Evolutionary conservation across 2,113 vertebrate genomes (phyloP), one percentile per base, ranked within the genome.

Genomic region (Malurus alboscapulatus): DNA sequence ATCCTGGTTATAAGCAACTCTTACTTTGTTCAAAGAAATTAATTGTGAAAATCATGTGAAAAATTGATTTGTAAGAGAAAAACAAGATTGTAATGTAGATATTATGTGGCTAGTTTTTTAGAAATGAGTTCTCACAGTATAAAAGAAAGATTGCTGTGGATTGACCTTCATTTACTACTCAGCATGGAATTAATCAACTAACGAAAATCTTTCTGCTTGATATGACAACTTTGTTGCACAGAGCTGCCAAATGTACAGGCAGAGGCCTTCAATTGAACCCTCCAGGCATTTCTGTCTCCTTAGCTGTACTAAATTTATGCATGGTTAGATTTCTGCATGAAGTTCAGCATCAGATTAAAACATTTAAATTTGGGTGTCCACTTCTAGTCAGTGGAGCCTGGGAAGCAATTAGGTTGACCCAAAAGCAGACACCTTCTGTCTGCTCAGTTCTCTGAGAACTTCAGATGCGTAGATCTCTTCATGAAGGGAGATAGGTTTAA

Each of bases 161-260:
- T 55, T 88, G 68, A 78, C 73, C 88, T 90, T 91, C 61, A 48
- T 92, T 87, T 93, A 42, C 26, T 75, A 42, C 55, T 87, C 57
- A 78, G 53, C 44, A 26, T 77, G 77, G 44, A 84, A 88, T 88
- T 90, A 83, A 90, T 88, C 76, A 88, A 11, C 34, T 81, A 67
- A 63, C 84, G 27, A 78, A 87, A 71, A 54, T 50, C 50, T 67
- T 94, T 81, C 68, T 80, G 30, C 59, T 83, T 36, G 20, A 42
- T 45, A 13, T 30, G 36, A 65, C 83, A 47, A 26, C 42, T 65
- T 76, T 17, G 40, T 83, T 73, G 54, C 58, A 61, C 58, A 68
- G 25, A 82, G 29, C 30, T 81, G 81, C 34, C 62, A 67, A 83
- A 50, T 16, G 12, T 88, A 40, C 54, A 45, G 30, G 30, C 6